These are phyloP conservation scores for Drosophila lutescens DNA, from an alignment of 2,888 invertebrate species.

Conservation along the genomic window DNA sequence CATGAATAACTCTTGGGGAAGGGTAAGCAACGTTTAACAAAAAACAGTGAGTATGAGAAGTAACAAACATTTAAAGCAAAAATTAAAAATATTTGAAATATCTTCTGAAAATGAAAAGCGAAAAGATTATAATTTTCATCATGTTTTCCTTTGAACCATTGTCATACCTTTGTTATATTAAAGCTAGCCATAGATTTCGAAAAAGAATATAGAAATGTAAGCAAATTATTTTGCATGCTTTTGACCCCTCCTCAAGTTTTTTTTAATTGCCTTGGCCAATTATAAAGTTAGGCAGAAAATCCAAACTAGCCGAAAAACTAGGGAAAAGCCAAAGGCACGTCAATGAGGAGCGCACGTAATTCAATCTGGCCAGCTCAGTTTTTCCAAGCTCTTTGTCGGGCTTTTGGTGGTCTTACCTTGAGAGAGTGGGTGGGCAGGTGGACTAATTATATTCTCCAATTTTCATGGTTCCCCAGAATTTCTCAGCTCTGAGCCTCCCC, in stretches of 20 bases:
- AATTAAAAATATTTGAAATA: background rate
- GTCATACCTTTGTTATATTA: background rate
- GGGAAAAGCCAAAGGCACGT: conserved; percentile 25
- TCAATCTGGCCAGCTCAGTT: conserved; percentile 70
- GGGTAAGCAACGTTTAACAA: background rate
- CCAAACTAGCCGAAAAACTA: conserved; percentile 48
- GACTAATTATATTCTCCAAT: conserved; percentile 67
- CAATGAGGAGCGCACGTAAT: conserved; percentile 61
- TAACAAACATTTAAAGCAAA: background rate
- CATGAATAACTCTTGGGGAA: background rate
- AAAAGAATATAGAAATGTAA: background rate
- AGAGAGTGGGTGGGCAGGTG: conserved; percentile 33
- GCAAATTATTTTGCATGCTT: background rate
- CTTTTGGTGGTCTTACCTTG: background rate
- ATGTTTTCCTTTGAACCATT: too few relatives aligned
- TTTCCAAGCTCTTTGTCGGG: conserved; percentile 4
- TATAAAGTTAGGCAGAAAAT: conserved; percentile 55
- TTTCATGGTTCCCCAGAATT: conserved; percentile 60
- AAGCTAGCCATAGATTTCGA: background rate
- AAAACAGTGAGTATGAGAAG: background rate
- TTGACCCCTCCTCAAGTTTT: background rate
- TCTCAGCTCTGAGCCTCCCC: background rate
- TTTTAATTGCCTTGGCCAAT: conserved; percentile 67
- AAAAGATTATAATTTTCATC: too few relatives aligned
- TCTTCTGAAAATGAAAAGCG: background rate